Base-by-base conservation (phyloP, 1,140 invertebrate genomes). In the Lepidurus apus region DNA sequence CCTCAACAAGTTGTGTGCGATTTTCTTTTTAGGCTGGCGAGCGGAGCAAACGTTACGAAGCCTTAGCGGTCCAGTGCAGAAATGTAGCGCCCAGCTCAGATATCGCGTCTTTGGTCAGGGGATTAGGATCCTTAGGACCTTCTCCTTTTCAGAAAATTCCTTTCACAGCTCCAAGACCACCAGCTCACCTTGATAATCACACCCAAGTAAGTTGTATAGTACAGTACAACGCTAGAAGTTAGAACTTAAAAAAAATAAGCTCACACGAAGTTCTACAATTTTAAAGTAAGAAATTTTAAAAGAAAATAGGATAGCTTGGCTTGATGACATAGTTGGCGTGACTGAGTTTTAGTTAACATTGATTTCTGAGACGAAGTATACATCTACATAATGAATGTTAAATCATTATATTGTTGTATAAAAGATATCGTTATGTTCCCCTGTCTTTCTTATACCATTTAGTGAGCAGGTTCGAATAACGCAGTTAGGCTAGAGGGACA, bases 1-100 rank as follows among this genome's bases (percentile, higher is more conserved):
- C 42, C 34, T 75, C 8, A 75, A 43, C 34, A 34, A 34, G 34
- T 34, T 34, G 34, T 44, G 8, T 76, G 45, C 17, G 17, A 53
- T 87, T 76, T 79, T n/a, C 73, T 78, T 74, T 75, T 44, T 81
- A 95, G 93, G 90, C 91, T 17, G 88, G 88, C 78, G 91, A 93
- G 82, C 92, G 93, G 83, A 88, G 89, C 11, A 79, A 79, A 79
- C 89, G 93, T 78, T 95, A 94, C 85, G 91, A 93, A 80, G 89
- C 88, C 8, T 85, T 95, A 43, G 88, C 90, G 79, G 87, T 87
- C 11, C 90, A 92, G 80, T 93, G 92, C 81, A 88, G 90, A 76
- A 88, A 89, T 7, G 90, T 94, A 2, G 90, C 90, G 74, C 88
- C 90, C 53, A 85, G 89, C 45, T 84, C 89, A 34, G 93, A 95